Conservation (phyloP, 92 coral and sea anemone species). For the Blastomussa wellsi region DNA sequence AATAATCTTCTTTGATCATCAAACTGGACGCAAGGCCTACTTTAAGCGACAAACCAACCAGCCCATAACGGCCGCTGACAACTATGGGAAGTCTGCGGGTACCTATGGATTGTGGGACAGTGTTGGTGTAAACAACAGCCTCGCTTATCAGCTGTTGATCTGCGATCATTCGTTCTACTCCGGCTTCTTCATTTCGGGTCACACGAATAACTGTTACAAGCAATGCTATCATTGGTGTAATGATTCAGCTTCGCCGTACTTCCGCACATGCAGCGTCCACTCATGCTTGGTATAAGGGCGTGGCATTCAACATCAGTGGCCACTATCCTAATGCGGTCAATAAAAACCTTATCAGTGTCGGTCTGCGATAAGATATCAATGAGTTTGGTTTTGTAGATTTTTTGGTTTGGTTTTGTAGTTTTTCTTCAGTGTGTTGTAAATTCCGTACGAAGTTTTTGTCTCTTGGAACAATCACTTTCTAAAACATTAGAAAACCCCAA, state of each 20-base stretch:
- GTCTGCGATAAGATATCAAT: neutral
- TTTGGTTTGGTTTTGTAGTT: neutral
- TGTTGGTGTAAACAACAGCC: neutral
- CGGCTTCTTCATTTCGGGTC: neutral
- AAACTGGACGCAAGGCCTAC: slow-evolving; percentile 8
- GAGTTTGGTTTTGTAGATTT: neutral
- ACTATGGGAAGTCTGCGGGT: slow-evolving; percentile 16
- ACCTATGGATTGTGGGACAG: slow-evolving; percentile 18
- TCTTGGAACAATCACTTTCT: too few relatives aligned
- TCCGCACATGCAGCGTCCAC: neutral
- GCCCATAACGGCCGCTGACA: slow-evolving; percentile 7
- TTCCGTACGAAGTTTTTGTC: too few relatives aligned
- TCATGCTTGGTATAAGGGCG: neutral
- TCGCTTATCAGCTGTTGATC: neutral
- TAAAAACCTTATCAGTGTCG: neutral
- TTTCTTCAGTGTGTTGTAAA: too few relatives aligned
- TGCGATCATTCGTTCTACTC: neutral
- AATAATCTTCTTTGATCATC: neutral
- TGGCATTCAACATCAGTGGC: neutral
- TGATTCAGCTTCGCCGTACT: neutral
- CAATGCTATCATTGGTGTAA: neutral
- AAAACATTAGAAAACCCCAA: too few relatives aligned
- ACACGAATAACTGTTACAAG: neutral
- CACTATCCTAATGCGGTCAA: neutral
- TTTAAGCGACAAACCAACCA: neutral